Base-by-base conservation (phyloP, 37 sponge, comb jelly and placozoan genomes). In the Halisarca cf. caerulea region DNA sequence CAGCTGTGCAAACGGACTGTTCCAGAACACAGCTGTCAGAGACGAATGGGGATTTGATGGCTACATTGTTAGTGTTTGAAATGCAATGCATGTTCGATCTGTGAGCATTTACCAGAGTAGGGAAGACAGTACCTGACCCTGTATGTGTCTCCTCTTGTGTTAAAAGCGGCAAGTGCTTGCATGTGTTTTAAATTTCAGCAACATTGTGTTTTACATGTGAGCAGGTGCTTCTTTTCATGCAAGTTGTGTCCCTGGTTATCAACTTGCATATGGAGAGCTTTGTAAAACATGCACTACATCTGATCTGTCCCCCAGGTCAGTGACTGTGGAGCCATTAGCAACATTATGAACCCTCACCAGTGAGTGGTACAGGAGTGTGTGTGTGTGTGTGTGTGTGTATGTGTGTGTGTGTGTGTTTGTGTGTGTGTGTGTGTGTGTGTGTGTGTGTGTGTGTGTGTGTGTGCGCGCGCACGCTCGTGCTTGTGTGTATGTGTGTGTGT, bases 281-380 rank as follows among this genome's bases (percentile, higher is more conserved):
- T 55, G 11, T 55, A 17, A 55, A 55, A 55, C 11, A 11, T 55
- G 17, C 17, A 17, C 57, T 55, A 7, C 18, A 0, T 4, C 27
- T 53, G 11, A 11, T 51, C 0, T 74, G 9, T 36, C 66, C 42
- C 8, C 9, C 28, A 90, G 94, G 90, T 90, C 6, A 89, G 95
- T 82, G 91, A 94, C 66, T 91, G 94, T 94, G 94, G 94, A 35
- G 94, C 94, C 20, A 88, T 94, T 7, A 17, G 34, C 44, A 37
- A 66, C 61, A 94, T 94, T 23, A 42, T 66, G 83, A 73, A 30
- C 30, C 25, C 86, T 18, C 94, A 94, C 43, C 79, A 88, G 94
- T 94, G 78, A 85, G 88, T 62, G 27, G 51, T 47, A 11, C 11
- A 11, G 6, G 51, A 14, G 51, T 47, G 51, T 47, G 11, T 11